phyloP scores from a whole-genome alignment of 2,797 vertebrate species.

The Pristis pectinata region DNA sequence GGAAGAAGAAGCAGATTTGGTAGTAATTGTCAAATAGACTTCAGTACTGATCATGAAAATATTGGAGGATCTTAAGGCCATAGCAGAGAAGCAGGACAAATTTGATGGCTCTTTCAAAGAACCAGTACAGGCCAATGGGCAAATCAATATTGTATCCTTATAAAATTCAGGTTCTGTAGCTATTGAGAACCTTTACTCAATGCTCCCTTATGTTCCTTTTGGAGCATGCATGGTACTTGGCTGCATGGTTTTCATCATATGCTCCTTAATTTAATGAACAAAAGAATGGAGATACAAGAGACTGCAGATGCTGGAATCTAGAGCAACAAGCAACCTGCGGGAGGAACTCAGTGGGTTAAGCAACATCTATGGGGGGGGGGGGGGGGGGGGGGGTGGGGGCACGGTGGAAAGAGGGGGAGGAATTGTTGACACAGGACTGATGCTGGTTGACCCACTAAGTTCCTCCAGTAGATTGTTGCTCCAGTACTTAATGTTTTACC shows the following conservation, averaged over 20 bases:
- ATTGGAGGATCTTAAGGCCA: no score
- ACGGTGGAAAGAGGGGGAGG: no score
- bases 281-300: no score
- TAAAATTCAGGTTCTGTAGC: not conserved
- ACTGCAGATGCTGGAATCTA: no score
- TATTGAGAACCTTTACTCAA: not conserved
- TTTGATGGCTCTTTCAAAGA: not conserved
- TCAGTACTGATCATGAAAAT: not conserved
- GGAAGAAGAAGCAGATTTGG: not conserved
- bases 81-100: not conserved
- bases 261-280: not conserved
- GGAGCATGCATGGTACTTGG: not conserved
- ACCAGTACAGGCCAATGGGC: not conserved
- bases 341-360: no score
- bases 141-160: not conserved
- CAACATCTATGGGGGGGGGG: no score
- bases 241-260: not conserved
- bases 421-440: no score
- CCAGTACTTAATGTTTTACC: no score
- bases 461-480: no score
- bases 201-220: not conserved
- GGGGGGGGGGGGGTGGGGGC: no score
- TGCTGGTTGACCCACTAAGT: no score
- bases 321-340: no score
- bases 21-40: not conserved